phyloP scores from a whole-genome alignment of 2,797 vertebrate genomes.

The Microctenopoma stevenorrisi region DNA sequence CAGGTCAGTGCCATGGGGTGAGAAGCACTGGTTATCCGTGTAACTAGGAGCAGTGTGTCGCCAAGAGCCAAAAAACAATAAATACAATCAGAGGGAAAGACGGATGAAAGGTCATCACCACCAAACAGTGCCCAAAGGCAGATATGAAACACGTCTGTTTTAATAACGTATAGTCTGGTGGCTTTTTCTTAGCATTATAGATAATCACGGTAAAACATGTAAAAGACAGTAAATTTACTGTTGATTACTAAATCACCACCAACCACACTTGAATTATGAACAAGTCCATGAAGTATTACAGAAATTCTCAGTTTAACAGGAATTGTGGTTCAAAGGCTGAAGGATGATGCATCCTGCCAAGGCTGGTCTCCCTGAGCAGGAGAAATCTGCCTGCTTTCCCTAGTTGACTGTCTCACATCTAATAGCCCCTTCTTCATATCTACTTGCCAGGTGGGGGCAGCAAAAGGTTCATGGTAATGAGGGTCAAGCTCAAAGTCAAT shows the following conservation, averaged over 20 bases:
- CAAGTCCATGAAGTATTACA: neutral
- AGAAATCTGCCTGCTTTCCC: slow-evolving; percentile 72
- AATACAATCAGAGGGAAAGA: slow-evolving; percentile 68
- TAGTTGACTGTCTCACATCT: slow-evolving; percentile 42
- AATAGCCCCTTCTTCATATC: slow-evolving; percentile 50
- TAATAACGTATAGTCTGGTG: slow-evolving; percentile 2
- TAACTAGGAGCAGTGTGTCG: slow-evolving; percentile 43
- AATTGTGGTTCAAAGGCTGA: slow-evolving; percentile 20
- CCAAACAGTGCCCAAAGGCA: slow-evolving; percentile 35
- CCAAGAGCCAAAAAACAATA: slow-evolving; percentile 68
- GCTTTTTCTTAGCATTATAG: neutral
- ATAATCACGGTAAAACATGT: neutral
- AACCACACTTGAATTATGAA: neutral
- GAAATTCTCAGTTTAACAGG: neutral
- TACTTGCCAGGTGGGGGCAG: slow-evolving; percentile 65
- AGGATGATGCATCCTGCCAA: slow-evolving; percentile 49
- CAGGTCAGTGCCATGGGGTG: slow-evolving; percentile 71
- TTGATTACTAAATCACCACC: neutral
- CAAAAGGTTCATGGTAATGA: slow-evolving; percentile 77
- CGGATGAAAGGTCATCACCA: slow-evolving; percentile 47
- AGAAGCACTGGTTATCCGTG: slow-evolving; percentile 52
- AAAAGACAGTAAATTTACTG: neutral
- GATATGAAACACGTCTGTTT: slow-evolving; percentile 10
- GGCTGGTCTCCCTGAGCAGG: slow-evolving; percentile 61
- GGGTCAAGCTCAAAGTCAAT: slow-evolving; percentile 81